phyloP scores from a whole-genome alignment of 2,113 vertebrate species.

The Dissostichus mawsoni region DNA sequence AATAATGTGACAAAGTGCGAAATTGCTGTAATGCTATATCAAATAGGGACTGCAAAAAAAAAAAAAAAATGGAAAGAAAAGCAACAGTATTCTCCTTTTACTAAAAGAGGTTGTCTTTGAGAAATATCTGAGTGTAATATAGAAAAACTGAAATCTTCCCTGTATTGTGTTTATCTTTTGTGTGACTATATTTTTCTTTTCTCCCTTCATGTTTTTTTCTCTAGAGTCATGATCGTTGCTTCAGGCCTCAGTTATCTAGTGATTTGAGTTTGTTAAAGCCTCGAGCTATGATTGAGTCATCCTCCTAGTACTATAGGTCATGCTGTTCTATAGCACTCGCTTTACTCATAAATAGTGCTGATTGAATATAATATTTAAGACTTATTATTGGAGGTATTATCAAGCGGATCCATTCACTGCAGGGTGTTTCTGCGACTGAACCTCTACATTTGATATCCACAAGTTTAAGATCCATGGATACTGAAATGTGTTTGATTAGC shows the following conservation, averaged over 20 bases:
- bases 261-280: conserved; percentile 44
- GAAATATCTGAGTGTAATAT: conserved; percentile 32
- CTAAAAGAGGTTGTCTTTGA: conserved; percentile 31
- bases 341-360: conserved; percentile 47
- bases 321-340: conserved; percentile 14
- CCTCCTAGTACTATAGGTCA: conserved; percentile 36
- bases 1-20: conserved; percentile 49
- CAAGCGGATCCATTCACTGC: conserved; percentile 18
- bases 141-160: conserved; percentile 23
- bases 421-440: conserved; percentile 8
- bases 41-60: conserved; percentile 8
- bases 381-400: conserved; percentile 27
- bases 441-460: conserved; percentile 43
- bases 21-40: conserved; percentile 32
- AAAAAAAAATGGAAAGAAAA: conserved; percentile 28
- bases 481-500: conserved; percentile 34
- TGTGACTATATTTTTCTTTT: conserved; percentile 4
- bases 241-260: conserved; percentile 51
- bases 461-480: conserved; percentile 29
- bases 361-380: conserved; percentile 52
- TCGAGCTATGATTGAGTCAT: conserved; percentile 53
- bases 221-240: conserved; percentile 9
- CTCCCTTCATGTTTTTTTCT: not conserved
- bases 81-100: conserved; percentile 19
- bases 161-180: conserved; percentile 1